Conservation (phyloP, 2,888 invertebrate genomes). For the Gari tellinella region DNA sequence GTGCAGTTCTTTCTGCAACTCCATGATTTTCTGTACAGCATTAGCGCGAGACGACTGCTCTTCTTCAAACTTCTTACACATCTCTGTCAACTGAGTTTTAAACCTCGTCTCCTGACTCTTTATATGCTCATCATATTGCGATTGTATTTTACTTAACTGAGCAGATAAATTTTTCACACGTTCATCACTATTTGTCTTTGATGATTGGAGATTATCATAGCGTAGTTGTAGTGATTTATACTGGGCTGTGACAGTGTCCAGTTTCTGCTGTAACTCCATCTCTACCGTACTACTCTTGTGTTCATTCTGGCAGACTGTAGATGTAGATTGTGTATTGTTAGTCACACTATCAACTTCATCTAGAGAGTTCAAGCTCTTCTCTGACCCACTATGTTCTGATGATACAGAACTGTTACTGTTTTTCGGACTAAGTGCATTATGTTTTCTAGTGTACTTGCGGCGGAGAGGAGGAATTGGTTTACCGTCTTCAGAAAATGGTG, state of each 20-base stretch:
- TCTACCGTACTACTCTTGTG: slow-evolving; percentile 29
- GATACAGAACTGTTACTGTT: slow-evolving; percentile 33
- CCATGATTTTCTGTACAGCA: slow-evolving; percentile 73
- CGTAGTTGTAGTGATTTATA: slow-evolving; percentile 30
- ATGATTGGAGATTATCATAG: slow-evolving; percentile 44
- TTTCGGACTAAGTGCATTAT: slow-evolving; percentile 10
- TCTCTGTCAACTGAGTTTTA: slow-evolving; percentile 60
- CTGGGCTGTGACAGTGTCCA: slow-evolving; percentile 56
- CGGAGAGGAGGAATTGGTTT: slow-evolving; percentile 66
- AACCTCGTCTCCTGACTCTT: slow-evolving; percentile 64
- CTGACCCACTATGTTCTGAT: slow-evolving; percentile 42
- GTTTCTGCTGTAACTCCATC: slow-evolving; percentile 51
- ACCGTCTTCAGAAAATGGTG: slow-evolving; percentile 27
- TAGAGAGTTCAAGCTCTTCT: slow-evolving; percentile 16
- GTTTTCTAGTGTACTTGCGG: slow-evolving; percentile 42
- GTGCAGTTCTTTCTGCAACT: slow-evolving; percentile 73
- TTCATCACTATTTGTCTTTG: slow-evolving; percentile 55
- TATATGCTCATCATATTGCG: slow-evolving; percentile 72
- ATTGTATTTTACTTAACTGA: slow-evolving; percentile 63
- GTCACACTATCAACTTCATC: slow-evolving; percentile 2
- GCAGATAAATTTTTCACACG: slow-evolving; percentile 59
- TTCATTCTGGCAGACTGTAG: slow-evolving; percentile 15
- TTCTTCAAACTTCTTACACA: slow-evolving; percentile 68
- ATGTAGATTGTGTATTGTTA: background rate
- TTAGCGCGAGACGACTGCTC: slow-evolving; percentile 72